These are phyloP conservation scores for Phrynocephalus guinanensis DNA, from an alignment of 2,797 vertebrate genomes.

Conservation along the genomic window DNA sequence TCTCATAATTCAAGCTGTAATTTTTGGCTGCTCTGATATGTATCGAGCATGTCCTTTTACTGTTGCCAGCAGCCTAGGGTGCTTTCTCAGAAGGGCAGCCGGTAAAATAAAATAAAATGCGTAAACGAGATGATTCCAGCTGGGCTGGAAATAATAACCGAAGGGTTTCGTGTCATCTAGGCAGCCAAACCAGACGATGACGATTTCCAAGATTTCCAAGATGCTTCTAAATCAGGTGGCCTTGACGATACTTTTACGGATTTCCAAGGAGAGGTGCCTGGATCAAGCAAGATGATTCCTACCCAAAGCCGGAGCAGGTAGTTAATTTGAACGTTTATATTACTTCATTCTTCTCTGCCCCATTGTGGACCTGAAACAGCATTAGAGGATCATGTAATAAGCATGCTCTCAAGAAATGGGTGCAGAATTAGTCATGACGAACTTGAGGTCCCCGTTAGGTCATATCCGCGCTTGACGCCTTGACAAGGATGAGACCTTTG, in stretches of 20 bases:
- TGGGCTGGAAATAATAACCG: too few species aligned
- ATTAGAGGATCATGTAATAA: too few species aligned
- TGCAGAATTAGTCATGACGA: too few species aligned
- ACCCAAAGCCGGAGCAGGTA: slow-evolving; percentile 90
- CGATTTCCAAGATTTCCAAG: slow-evolving; percentile 99
- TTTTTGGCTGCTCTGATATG: not conserved
- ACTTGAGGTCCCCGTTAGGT: too few species aligned
- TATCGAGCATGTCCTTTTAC: not conserved
- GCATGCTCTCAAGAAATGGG: too few species aligned
- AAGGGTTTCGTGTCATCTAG: slow-evolving; percentile 73
- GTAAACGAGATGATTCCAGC: not conserved
- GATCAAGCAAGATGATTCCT: slow-evolving; percentile 75
- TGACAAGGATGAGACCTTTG: not conserved
- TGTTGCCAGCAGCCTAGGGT: not conserved
- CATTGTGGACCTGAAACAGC: too few species aligned
- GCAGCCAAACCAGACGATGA: slow-evolving; percentile 91
- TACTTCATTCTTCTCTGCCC: not conserved
- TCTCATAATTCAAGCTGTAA: not conserved
- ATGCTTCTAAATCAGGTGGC: slow-evolving; percentile 89
- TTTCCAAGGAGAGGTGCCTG: slow-evolving; percentile 87
- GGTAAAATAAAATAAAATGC: not conserved
- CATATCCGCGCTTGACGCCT: too few species aligned
- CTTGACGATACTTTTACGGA: slow-evolving; percentile 90
- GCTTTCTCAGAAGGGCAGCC: not conserved
- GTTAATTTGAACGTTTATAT: not conserved